Evolutionary conservation across 1,140 invertebrate species (phyloP), one percentile per base, ranked within the genome.

Genomic region (Drosophila sechellia): DNA sequence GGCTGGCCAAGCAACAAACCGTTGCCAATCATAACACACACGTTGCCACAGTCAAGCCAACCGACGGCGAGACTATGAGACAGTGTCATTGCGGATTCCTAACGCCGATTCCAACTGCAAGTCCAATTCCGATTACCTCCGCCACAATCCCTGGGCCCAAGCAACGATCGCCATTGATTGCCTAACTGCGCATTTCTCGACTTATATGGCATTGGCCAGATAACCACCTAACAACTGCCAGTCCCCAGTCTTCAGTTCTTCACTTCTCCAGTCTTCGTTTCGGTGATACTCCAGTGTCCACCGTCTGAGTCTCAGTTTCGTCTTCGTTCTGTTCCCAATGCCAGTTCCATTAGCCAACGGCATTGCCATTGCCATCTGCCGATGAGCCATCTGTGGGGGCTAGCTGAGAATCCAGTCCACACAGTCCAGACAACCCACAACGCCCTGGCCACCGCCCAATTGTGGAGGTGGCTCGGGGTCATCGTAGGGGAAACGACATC

Each of bases 21-120:
- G 77, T 85, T 86, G 83, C 83, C 81, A 86, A 86, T 86, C 81
- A 87, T 86, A 87, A 79, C 81, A 71, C 80, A 84, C 80, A 81
- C 80, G 79, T 81, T 85, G 81, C 77, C 65, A 60, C 53, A 39
- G 37, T 5, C 4, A 43, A 31, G 42, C 5, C 22, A 46, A 46
- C 12, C 40, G 34, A 63, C 20, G 1, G 40, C 20, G 15, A 27
- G 58, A 39, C 63, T 40, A 25, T 60, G 50, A 37, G 60, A 37
- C 60, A 68, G 60, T 68, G 64, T 66, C 68, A 55, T 70, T 71
- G 68, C 64, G 66, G 68, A 71, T 71, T 71, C 68, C 52, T 35
- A 56, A 48, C 60, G 35, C 64, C 43, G 65, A 53, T 56, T 46
- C 15, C 63, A 49, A 63, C 35, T 57, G 17, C 58, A 54, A 60